Evolutionary conservation across 2,888 invertebrate genomes (phyloP).

Genomic region (Drosophila monieri): DNA sequence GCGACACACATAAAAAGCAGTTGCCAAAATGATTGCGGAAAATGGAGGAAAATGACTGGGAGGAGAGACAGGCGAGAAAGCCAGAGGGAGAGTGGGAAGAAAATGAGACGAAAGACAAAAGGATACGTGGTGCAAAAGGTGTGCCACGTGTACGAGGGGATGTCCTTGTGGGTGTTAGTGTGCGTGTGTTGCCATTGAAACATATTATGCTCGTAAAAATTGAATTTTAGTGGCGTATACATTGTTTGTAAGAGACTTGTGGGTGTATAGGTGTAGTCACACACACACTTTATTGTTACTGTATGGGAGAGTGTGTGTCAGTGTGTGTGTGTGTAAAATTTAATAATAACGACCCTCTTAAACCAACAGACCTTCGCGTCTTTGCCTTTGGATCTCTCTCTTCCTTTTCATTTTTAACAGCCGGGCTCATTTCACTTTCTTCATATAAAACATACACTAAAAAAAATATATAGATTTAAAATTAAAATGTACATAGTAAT

Average conservation of each 20-base stretch:
- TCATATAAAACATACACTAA: not conserved
- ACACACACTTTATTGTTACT: constrained; percentile 67
- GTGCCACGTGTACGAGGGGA: constrained; percentile 9
- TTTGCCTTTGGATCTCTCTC: constrained; percentile 18
- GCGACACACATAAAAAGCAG: constrained; percentile 76
- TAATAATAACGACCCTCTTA: constrained; percentile 77
- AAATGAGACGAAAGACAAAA: constrained; percentile 25
- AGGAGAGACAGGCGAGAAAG: not conserved
- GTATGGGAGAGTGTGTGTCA: constrained; percentile 26
- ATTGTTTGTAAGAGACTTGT: constrained; percentile 28
- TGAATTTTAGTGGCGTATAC: constrained; percentile 73
- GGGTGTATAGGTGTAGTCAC: constrained; percentile 11
- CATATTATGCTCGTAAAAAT: constrained; percentile 77
- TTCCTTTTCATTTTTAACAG: not conserved
- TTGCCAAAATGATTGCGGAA: constrained; percentile 70
- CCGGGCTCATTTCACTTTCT: constrained; percentile 21
- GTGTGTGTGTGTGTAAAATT: constrained; percentile 68
- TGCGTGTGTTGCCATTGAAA: constrained; percentile 69
- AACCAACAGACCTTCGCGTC: constrained; percentile 51
- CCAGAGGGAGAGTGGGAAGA: not conserved
- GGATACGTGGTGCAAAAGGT: constrained; percentile 33
- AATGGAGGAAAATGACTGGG: constrained; percentile 9
- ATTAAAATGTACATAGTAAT: not conserved
- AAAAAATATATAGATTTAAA: not conserved
- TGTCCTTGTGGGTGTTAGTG: constrained; percentile 31